A percentile compares a stretch with the other conserved stretches of the same genome.
These are phyloP conservation scores for Sycophila texana DNA, from an alignment of 2,888 invertebrate genomes.

Conservation along the genomic window DNA sequence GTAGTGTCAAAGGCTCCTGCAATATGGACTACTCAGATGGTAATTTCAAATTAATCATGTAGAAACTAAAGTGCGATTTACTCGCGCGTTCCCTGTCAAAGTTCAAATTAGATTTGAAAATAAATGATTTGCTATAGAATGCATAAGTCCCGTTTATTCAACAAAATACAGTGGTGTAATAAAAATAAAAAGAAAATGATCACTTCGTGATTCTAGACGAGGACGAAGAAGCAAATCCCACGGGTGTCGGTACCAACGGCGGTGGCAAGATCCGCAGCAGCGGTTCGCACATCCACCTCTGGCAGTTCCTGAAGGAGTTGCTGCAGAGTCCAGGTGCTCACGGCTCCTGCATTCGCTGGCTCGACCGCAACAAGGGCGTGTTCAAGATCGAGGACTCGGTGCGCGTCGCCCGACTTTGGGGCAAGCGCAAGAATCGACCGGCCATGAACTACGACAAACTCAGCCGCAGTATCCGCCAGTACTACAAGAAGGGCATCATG, in stretches of 20 bases:
- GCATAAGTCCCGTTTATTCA: too few relatives aligned
- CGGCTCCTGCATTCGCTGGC: constrained; percentile 97
- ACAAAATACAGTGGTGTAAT: too few relatives aligned
- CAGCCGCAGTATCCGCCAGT: constrained; percentile 97
- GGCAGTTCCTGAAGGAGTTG: constrained; percentile 99
- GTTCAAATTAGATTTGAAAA: too few relatives aligned
- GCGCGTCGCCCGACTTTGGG: constrained; percentile 98
- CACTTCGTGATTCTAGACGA: constrained; percentile 77
- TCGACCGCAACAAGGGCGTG: constrained; percentile 94
- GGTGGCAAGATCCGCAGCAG: constrained; percentile 74
- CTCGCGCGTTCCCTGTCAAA: too few relatives aligned
- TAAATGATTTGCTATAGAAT: too few relatives aligned
- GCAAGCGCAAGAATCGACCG: constrained; percentile 97
- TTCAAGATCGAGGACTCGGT: constrained; percentile 99
- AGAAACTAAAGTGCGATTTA: too few relatives aligned
- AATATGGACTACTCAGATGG: constrained; percentile 84
- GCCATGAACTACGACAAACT: constrained; percentile 99
- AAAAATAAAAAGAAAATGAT: not conserved
- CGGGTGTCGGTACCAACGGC: constrained; percentile 46
- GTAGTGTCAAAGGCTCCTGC: constrained; percentile 69
- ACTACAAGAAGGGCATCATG: constrained; percentile 99
- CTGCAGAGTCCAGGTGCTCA: constrained; percentile 91
- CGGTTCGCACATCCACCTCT: constrained; percentile 96
- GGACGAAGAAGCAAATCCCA: constrained; percentile 76
- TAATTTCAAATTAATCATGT: constrained; percentile 68